Conservation (phyloP, 2,888 invertebrate species). For the Trissolcus japonicus region DNA sequence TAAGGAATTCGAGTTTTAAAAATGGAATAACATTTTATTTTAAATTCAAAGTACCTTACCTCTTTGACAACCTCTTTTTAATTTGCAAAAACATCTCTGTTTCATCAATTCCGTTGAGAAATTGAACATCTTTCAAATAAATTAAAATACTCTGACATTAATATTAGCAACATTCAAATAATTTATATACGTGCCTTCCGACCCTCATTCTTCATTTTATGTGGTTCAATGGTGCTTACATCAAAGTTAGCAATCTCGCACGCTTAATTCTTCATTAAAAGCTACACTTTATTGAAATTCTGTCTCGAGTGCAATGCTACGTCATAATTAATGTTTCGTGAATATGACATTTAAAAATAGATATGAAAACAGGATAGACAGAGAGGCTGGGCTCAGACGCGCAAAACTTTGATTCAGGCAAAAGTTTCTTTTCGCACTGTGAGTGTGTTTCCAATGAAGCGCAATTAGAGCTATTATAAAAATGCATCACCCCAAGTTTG, state of each 20-base stretch:
- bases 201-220: not conserved
- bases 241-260: not conserved
- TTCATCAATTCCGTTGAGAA: not conserved
- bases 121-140: not conserved
- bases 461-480: conserved; percentile 55
- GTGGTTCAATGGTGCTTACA: not conserved
- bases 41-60: not conserved
- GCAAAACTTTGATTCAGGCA: conserved; percentile 33
- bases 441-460: conserved; percentile 42
- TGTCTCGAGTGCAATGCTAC: conserved; percentile 15
- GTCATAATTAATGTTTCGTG: conserved; percentile 41
- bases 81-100: not conserved
- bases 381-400: not conserved
- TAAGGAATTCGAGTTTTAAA: not conserved
- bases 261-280: conserved; percentile 1
- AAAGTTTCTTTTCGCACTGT: conserved; percentile 17
- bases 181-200: too few relatives aligned
- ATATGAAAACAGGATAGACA: not conserved
- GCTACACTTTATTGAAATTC: conserved; percentile 8
- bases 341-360: conserved; percentile 33
- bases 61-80: not conserved
- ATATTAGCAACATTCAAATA: too few relatives aligned
- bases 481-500: conserved; percentile 41
- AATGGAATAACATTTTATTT: not conserved
- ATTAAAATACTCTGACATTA: not conserved